These are phyloP conservation scores for Drosophila sp. DNA, from an alignment of 1,140 invertebrate species.

Conservation along the genomic window DNA sequence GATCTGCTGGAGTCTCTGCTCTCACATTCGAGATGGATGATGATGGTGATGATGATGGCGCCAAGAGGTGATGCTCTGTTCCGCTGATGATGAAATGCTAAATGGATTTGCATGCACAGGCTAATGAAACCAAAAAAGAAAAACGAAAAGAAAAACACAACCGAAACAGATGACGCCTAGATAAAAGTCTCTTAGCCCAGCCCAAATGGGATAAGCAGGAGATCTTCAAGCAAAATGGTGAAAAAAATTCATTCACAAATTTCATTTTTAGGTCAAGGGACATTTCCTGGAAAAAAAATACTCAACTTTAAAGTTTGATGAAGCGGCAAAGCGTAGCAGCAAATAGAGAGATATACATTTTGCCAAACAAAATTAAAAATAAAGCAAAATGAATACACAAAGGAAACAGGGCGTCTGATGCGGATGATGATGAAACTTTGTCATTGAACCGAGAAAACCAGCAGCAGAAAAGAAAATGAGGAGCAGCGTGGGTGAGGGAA, in stretches of 20 bases:
- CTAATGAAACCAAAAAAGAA: constrained; percentile 4
- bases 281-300: constrained; percentile 7
- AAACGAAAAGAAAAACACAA: no score
- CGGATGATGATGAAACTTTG: constrained; percentile 38
- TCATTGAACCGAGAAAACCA: constrained; percentile 63
- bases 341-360: constrained; percentile 33
- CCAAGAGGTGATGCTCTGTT: background rate
- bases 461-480: constrained; percentile 31
- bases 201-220: constrained; percentile 10
- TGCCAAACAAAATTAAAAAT: constrained; percentile 42
- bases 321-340: constrained; percentile 38
- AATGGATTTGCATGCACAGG: constrained; percentile 19
- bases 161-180: constrained; percentile 4
- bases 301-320: constrained; percentile 56
- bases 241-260: constrained; percentile 3
- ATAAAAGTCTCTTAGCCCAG: background rate
- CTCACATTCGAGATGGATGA: constrained; percentile 38
- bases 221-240: background rate
- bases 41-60: constrained; percentile 35
- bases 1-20: constrained; percentile 14
- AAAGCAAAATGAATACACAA: constrained; percentile 49
- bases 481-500: constrained; percentile 14
- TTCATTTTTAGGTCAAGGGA: background rate
- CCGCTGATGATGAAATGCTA: constrained; percentile 23
- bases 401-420: constrained; percentile 48